Conservation (phyloP, 2,797 vertebrate species). For the Epinephelus awoara region DNA sequence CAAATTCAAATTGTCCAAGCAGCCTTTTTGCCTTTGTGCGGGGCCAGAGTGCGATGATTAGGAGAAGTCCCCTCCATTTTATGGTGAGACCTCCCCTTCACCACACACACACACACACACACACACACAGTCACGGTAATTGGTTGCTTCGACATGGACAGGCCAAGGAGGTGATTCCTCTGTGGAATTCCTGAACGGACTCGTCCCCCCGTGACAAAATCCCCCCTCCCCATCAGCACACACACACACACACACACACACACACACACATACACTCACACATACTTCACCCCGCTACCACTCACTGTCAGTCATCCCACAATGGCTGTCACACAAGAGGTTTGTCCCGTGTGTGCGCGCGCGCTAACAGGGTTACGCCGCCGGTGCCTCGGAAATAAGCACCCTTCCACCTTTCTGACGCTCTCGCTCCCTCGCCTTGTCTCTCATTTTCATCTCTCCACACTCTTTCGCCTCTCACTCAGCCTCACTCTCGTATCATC, state of each 20-base stretch:
- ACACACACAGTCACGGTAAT: slow-evolving; percentile 74
- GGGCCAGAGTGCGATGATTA: slow-evolving; percentile 84
- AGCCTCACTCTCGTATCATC: slow-evolving; percentile 43
- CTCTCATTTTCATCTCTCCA: slow-evolving; percentile 9
- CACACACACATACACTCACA: slow-evolving; percentile 36
- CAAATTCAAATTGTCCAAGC: slow-evolving; percentile 85
- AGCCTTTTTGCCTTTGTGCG: slow-evolving; percentile 82
- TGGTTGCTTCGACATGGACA: slow-evolving; percentile 79
- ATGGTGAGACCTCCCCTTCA: slow-evolving; percentile 66
- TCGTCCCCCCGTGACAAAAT: slow-evolving; percentile 64
- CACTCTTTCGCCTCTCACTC: slow-evolving; percentile 7
- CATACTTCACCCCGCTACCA: slow-evolving; percentile 60
- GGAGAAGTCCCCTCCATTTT: slow-evolving; percentile 82
- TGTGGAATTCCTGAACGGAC: slow-evolving; percentile 79
- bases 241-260: slow-evolving; percentile 41
- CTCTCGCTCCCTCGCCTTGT: neutral
- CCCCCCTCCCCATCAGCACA: slow-evolving; percentile 34
- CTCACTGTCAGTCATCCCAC: slow-evolving; percentile 83
- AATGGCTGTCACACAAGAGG: slow-evolving; percentile 78
- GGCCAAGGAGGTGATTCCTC: slow-evolving; percentile 83
- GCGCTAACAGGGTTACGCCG: slow-evolving; percentile 63
- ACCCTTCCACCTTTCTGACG: slow-evolving; percentile 42
- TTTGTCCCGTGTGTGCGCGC: slow-evolving; percentile 31
- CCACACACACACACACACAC: slow-evolving; percentile 26
- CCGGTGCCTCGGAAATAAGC: slow-evolving; percentile 60